phyloP scores from a whole-genome alignment of 2,113 vertebrate species.

The Prietella phreatophila region DNA sequence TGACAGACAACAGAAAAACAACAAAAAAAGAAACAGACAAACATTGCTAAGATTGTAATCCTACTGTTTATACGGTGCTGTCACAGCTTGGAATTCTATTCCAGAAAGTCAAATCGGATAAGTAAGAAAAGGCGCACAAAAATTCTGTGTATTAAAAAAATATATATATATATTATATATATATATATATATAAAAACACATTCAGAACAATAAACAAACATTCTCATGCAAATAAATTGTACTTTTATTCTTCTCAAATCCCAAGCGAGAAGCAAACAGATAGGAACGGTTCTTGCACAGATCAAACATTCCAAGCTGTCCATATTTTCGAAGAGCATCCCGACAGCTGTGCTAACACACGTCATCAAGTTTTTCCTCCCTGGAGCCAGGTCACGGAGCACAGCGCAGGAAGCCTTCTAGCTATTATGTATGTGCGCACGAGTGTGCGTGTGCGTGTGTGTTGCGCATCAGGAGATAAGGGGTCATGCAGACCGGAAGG shows the following conservation, averaged over 20 bases:
- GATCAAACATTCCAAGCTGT: conserved; percentile 46
- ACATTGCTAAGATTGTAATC: conserved; percentile 8
- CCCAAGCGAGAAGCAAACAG: conserved; percentile 63
- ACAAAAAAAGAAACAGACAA: conserved; percentile 1
- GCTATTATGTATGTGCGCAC: conserved; percentile 50
- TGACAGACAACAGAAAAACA: conserved; percentile 9
- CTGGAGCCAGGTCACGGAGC: conserved; percentile 46
- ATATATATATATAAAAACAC: too few species aligned
- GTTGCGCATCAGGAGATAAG: conserved; percentile 16
- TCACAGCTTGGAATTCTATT: background rate
- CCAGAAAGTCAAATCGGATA: background rate
- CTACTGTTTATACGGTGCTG: conserved; percentile 11
- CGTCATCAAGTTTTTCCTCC: conserved; percentile 50
- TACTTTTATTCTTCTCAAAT: conserved; percentile 35
- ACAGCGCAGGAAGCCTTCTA: conserved; percentile 63
- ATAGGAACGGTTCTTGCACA: conserved; percentile 57
- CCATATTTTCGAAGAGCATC: conserved; percentile 29
- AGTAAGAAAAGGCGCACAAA: background rate
- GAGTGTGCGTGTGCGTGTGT: conserved; percentile 19
- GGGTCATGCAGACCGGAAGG: conserved; percentile 43
- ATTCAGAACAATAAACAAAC: background rate
- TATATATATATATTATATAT: too few species aligned
- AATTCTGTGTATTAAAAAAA: background rate
- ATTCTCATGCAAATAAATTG: background rate
- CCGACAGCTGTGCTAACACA: conserved; percentile 36